phyloP scores from a whole-genome alignment of 2,113 vertebrate genomes.

The Lycaon pictus region DNA sequence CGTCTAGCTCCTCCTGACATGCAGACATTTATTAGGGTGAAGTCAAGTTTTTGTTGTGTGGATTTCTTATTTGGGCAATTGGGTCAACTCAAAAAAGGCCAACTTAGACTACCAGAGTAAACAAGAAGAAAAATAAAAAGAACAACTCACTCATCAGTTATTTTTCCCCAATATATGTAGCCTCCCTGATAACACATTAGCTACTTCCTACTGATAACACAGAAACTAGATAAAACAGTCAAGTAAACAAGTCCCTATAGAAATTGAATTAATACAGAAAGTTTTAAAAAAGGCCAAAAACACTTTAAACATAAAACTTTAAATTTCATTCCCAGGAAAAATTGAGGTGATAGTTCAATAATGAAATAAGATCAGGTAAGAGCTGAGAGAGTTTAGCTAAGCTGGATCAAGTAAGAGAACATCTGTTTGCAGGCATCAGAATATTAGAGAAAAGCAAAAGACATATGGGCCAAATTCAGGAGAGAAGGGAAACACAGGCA shows the following conservation, averaged over 20 bases:
- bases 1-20: neutral
- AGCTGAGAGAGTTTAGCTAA: neutral
- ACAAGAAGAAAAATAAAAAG: conserved; percentile 2
- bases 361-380: neutral
- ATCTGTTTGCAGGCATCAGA: neutral
- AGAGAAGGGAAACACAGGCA: neutral
- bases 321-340: neutral
- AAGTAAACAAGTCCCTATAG: neutral
- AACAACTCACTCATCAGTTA: neutral
- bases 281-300: neutral
- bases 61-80: neutral
- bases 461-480: neutral
- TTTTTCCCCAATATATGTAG: neutral
- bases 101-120: neutral
- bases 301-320: conserved; percentile 2
- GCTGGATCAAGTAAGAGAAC: neutral
- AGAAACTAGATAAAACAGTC: neutral
- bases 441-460: neutral
- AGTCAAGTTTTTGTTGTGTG: neutral
- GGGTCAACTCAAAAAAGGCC: neutral
- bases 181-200: neutral
- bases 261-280: conserved; percentile 15
- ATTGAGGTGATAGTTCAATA: neutral
- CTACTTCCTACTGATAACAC: neutral
- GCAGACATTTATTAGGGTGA: neutral